Evolutionary conservation across 2,797 vertebrate genomes (phyloP), one percentile per base, ranked within the genome.

Genomic region (Pseudochirops cupreus): DNA sequence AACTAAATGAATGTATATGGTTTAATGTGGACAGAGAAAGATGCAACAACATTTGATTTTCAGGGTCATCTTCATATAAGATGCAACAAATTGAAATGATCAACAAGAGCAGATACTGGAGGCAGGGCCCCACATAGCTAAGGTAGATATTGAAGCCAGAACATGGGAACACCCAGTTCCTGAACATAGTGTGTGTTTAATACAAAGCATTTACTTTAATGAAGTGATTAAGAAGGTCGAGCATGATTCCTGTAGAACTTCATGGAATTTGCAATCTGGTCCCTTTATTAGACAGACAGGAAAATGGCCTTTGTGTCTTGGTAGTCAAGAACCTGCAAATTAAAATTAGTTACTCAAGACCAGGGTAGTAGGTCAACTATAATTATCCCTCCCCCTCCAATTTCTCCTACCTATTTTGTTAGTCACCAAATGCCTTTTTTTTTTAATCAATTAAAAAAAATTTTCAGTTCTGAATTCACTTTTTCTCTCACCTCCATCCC

Each of bases 101-200:
- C n/a, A 14, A 11, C 2, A 59, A 59, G 31, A 29, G 12, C 3
- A n/a, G 59, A 67, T n/a, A 13, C 31, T 67, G 31, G 31, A 67
- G 59, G 59, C 59, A 67, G 31, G 59, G 4, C 59, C 13, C 3
- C 31, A 33, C 3, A 67, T 0, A 33, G 31, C 13, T 67, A 13
- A n/a, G 13, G 13, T 67, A 67, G 31, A 33, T 31, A 28, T 26
- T 29, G 10, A 33, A 82, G 28, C 55, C 3, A 6, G 56, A 18
- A 10, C 9, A 0, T 0, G 1, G 54, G 74, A 90, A 62, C 55
- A n/a, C 13, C 33, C 0, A 16, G 55, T 31, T 2, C 59, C 31
- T 33, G 28, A 62, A 31, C 10, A 33, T 62, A 62, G 31, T 33
- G 3, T 62, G 13, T 62, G 31, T 14, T 62, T 62, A 31, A 67